These are phyloP conservation scores for Synergus gifuensis DNA, from an alignment of 2,888 invertebrate species.

Conservation along the genomic window DNA sequence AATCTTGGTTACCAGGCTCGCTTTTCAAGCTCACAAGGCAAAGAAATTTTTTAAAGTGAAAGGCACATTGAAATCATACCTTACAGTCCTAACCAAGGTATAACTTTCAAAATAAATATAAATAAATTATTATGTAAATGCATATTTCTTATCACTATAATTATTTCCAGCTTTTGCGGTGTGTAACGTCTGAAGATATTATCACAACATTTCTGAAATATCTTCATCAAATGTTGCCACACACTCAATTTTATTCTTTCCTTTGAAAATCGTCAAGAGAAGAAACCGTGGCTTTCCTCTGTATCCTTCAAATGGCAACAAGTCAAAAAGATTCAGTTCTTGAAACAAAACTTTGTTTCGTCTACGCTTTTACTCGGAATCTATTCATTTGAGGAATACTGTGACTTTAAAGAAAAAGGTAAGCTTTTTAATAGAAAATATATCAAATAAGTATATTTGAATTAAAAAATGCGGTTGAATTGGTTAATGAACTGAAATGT, in stretches of 20 bases:
- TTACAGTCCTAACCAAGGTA: constrained; percentile 87
- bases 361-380: constrained; percentile 92
- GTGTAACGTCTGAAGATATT: constrained; percentile 90
- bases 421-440: constrained; percentile 42
- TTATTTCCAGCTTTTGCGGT: constrained; percentile 83
- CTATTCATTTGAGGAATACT: constrained; percentile 96
- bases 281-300: constrained; percentile 93
- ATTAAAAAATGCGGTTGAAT: constrained; percentile 11
- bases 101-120: constrained; percentile 37
- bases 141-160: neutral
- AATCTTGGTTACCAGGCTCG: constrained; percentile 82
- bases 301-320: constrained; percentile 90
- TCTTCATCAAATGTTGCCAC: constrained; percentile 90
- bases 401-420: constrained; percentile 91
- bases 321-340: constrained; percentile 84
- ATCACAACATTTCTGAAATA: constrained; percentile 91
- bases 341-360: constrained; percentile 92
- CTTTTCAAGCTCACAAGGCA: constrained; percentile 85
- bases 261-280: constrained; percentile 89
- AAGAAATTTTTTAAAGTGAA: constrained; percentile 91
- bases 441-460: neutral
- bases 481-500: constrained; percentile 38
- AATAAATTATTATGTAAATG: constrained; percentile 1
- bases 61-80: constrained; percentile 85
- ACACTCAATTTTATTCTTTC: constrained; percentile 86